Conservation (phyloP, 2,888 invertebrate genomes). For the Boloria selene region DNA sequence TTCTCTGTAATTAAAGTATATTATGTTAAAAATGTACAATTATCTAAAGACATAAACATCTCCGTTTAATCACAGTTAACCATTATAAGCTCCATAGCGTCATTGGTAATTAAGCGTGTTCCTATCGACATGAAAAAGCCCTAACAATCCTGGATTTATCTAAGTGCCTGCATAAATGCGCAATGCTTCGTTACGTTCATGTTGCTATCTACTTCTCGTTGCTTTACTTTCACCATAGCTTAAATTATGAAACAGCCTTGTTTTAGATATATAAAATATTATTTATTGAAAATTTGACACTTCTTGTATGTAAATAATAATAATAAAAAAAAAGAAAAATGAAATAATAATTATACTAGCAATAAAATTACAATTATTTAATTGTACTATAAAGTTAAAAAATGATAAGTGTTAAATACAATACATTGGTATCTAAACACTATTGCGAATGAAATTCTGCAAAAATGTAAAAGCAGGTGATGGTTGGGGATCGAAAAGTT, state of each 20-base stretch:
- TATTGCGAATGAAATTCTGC: neutral
- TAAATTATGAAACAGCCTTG: slow-evolving; percentile 12
- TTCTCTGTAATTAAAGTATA: too few species aligned
- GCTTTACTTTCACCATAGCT: slow-evolving; percentile 30
- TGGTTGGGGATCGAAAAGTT: neutral
- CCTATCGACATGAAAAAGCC: slow-evolving; percentile 39
- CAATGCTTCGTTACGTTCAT: slow-evolving; percentile 49
- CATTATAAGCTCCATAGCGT: slow-evolving; percentile 9
- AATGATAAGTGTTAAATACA: too few species aligned
- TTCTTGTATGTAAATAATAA: too few species aligned
- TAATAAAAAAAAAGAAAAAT: too few species aligned
- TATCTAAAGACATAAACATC: neutral
- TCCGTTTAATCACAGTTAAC: slow-evolving; percentile 5
- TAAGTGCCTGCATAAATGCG: slow-evolving; percentile 62
- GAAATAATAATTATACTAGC: too few species aligned
- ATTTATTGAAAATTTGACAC: neutral
- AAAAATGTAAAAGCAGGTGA: neutral
- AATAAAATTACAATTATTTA: too few species aligned
- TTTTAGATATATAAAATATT: neutral
- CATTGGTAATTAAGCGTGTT: slow-evolving; percentile 24
- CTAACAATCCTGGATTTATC: slow-evolving; percentile 53
- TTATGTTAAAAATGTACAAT: neutral
- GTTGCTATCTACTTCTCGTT: slow-evolving; percentile 46
- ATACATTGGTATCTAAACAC: too few species aligned
- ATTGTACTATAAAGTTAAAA: too few species aligned